phyloP scores from a whole-genome alignment of 1,140 invertebrate species.

The Pseudomyrmex gracilis region DNA sequence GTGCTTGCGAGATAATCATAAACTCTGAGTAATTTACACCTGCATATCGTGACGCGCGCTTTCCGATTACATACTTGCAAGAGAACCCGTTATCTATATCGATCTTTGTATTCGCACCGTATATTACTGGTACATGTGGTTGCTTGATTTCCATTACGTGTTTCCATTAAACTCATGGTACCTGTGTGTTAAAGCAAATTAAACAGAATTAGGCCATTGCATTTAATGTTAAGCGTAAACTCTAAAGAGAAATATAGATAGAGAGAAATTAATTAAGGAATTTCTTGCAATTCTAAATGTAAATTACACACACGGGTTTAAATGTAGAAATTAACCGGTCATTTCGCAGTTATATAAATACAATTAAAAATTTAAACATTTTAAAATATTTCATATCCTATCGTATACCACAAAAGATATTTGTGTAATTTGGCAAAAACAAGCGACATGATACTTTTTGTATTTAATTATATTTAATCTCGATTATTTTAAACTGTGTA shows the following conservation, averaged over 20 bases:
- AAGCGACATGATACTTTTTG: neutral
- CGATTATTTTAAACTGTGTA: neutral
- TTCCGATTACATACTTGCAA: conserved; percentile 38
- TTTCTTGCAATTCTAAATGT: conserved; percentile 9
- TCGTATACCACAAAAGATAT: neutral
- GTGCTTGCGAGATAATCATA: conserved; percentile 24
- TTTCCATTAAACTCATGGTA: conserved; percentile 32
- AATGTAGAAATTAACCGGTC: conserved; percentile 9
- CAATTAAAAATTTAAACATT: neutral
- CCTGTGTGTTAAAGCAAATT: conserved; percentile 24
- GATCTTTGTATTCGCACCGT: conserved; percentile 30
- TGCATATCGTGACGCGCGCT: conserved; percentile 22
- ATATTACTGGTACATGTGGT: conserved; percentile 25
- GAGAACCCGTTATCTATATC: conserved; percentile 16
- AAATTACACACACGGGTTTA: neutral
- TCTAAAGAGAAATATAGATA: neutral
- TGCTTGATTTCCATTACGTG: conserved; percentile 47
- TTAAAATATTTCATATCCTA: neutral
- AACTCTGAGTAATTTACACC: conserved; percentile 24
- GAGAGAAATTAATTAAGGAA: conserved; percentile 52
- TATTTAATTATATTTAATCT: conserved; percentile 9
- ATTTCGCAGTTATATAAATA: conserved; percentile 5
- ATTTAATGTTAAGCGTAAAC: conserved; percentile 36
- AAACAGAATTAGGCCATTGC: conserved; percentile 33
- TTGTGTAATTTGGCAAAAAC: neutral